Conservation (phyloP, 2,113 vertebrate genomes). For the Eleginops maclovinus region DNA sequence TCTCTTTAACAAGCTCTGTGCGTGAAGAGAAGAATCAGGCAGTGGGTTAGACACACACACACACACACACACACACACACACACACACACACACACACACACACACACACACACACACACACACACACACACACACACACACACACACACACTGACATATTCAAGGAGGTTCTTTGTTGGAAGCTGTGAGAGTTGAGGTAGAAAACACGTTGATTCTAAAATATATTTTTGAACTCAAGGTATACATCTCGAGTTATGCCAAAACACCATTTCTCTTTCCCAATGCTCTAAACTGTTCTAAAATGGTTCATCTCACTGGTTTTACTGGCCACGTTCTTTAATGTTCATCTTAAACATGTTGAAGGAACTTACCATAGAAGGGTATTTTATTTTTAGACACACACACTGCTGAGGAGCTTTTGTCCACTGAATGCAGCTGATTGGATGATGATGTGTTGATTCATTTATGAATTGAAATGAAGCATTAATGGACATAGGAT, state of each 20-base stretch:
- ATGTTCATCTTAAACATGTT: too few relatives aligned
- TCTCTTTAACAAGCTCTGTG: background rate
- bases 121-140: background rate
- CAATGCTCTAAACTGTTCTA: too few relatives aligned
- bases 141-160: background rate
- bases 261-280: too few relatives aligned
- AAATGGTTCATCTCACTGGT: too few relatives aligned
- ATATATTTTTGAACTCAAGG: too few relatives aligned
- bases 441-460: background rate
- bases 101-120: background rate
- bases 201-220: too few relatives aligned
- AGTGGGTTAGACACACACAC: background rate
- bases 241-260: too few relatives aligned
- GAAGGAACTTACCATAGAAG: too few relatives aligned
- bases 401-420: background rate
- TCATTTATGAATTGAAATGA: background rate
- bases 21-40: conserved; percentile 23
- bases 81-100: background rate
- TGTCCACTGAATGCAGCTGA: background rate
- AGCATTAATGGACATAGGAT: background rate
- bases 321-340: too few relatives aligned
- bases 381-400: too few relatives aligned
- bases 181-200: too few relatives aligned
- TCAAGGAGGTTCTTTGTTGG: too few relatives aligned
- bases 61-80: background rate